phyloP scores from a whole-genome alignment of 2,888 invertebrate species.

The Catocala nupta region DNA sequence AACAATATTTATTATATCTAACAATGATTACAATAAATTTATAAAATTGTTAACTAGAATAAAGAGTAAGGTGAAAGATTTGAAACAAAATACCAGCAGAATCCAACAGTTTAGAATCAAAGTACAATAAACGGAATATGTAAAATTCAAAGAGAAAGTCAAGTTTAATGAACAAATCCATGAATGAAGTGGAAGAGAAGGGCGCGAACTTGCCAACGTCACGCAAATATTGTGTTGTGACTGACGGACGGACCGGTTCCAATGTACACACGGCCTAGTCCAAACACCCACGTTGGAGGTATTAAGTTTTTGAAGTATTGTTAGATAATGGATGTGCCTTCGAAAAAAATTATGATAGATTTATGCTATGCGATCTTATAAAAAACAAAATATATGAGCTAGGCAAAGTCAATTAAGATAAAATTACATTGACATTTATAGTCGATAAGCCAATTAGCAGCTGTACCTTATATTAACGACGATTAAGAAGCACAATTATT shows the following conservation, averaged over 20 bases:
- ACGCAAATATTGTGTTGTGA: slow-evolving; percentile 78
- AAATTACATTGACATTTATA: slow-evolving; percentile 20
- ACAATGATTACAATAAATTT: too few relatives aligned
- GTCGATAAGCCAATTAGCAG: slow-evolving; percentile 9
- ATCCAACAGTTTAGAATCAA: too few relatives aligned
- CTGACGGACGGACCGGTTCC: slow-evolving; percentile 73
- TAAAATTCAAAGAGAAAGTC: slow-evolving; percentile 48
- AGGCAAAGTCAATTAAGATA: slow-evolving; percentile 10
- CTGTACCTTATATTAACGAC: background rate
- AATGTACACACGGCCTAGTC: slow-evolving; percentile 64
- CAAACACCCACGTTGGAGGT: slow-evolving; percentile 60
- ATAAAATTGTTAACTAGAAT: too few relatives aligned
- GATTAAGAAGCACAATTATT: slow-evolving; percentile 1
- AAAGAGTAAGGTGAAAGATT: too few relatives aligned
- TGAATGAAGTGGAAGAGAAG: slow-evolving; percentile 69
- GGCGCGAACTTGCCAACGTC: slow-evolving; percentile 63
- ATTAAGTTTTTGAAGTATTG: slow-evolving; percentile 52
- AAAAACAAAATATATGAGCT: slow-evolving; percentile 22
- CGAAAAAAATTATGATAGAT: slow-evolving; percentile 34
- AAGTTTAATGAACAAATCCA: slow-evolving; percentile 46
- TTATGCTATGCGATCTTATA: slow-evolving; percentile 26
- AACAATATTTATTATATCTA: too few relatives aligned
- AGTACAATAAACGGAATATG: background rate
- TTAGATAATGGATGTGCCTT: slow-evolving; percentile 43
- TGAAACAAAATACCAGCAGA: too few relatives aligned